phyloP scores from a whole-genome alignment of 2,888 invertebrate genomes.

The Endomychus coccineus region DNA sequence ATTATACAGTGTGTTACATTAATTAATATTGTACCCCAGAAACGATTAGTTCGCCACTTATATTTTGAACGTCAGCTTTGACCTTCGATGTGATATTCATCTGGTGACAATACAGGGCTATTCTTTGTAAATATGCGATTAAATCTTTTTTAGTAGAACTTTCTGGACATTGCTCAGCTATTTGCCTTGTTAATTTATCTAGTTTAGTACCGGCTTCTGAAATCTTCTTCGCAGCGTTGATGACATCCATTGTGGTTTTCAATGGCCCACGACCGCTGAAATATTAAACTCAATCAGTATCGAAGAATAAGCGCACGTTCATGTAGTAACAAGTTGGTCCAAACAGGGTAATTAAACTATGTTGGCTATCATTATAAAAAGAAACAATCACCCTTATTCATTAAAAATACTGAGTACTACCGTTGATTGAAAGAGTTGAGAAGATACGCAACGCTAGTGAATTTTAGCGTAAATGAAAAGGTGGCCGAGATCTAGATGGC shows the following conservation, averaged over 20 bases:
- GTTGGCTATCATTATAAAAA: too few relatives aligned
- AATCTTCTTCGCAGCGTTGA: conserved; percentile 98
- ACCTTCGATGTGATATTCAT: conserved; percentile 99
- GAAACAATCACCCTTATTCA: too few relatives aligned
- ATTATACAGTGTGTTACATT: too few relatives aligned
- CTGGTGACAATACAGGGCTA: conserved; percentile 97
- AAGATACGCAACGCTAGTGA: too few relatives aligned
- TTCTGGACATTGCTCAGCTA: conserved; percentile 95
- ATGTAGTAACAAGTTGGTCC: too few relatives aligned
- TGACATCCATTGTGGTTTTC: conserved; percentile 99
- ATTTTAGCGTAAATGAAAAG: too few relatives aligned
- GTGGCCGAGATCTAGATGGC: too few relatives aligned
- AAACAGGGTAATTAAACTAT: too few relatives aligned
- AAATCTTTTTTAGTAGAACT: conserved; percentile 96
- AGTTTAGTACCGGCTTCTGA: conserved; percentile 96
- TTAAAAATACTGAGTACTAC: too few relatives aligned
- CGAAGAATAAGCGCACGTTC: too few relatives aligned
- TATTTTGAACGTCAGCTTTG: conserved; percentile 99
- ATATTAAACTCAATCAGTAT: too few relatives aligned
- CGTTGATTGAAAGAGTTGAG: too few relatives aligned
- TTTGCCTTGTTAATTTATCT: conserved; percentile 90
- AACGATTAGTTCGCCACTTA: conserved; percentile 96
- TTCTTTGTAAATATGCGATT: conserved; percentile 91
- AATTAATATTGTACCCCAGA: conserved; percentile 84
- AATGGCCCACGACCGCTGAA: conserved; percentile 92